Evolutionary conservation across 2,113 vertebrate genomes (phyloP).

Genomic region (Cebus imitator): DNA sequence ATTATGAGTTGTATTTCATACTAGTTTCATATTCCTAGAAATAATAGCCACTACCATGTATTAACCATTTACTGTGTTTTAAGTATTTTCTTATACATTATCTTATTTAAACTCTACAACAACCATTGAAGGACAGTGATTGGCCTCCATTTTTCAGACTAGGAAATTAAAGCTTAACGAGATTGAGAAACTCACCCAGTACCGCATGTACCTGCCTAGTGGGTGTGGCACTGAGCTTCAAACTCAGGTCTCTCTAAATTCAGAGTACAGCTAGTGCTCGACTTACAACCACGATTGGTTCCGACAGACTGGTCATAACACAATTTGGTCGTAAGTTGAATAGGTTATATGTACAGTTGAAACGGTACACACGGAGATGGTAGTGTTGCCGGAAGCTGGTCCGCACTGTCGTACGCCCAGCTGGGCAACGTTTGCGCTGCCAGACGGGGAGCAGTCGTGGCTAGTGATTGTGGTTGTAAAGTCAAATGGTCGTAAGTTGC

Average conservation of each 20-base stretch:
- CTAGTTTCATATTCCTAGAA: neutral
- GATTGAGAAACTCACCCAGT: neutral
- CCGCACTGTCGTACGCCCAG: too few species aligned
- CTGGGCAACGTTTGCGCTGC: too few species aligned
- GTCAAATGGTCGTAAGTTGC: too few species aligned
- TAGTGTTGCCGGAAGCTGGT: too few species aligned
- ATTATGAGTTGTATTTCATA: neutral
- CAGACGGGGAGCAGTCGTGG: too few species aligned
- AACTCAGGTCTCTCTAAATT: neutral
- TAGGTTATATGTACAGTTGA: too few species aligned
- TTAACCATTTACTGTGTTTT: neutral
- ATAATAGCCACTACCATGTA: neutral
- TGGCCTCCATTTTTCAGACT: neutral
- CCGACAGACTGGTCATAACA: too few species aligned
- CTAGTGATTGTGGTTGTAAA: too few species aligned
- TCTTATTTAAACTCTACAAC: neutral
- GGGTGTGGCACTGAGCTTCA: neutral
- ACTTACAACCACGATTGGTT: too few species aligned
- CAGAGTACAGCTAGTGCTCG: neutral
- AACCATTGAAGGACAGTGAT: neutral
- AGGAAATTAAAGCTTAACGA: neutral
- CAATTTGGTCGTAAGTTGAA: too few species aligned
- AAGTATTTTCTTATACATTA: neutral
- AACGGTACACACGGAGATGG: too few species aligned
- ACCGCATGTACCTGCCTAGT: neutral